Evolutionary conservation across 2,888 invertebrate species (phyloP).

Genomic region (Drosophila testacea): DNA sequence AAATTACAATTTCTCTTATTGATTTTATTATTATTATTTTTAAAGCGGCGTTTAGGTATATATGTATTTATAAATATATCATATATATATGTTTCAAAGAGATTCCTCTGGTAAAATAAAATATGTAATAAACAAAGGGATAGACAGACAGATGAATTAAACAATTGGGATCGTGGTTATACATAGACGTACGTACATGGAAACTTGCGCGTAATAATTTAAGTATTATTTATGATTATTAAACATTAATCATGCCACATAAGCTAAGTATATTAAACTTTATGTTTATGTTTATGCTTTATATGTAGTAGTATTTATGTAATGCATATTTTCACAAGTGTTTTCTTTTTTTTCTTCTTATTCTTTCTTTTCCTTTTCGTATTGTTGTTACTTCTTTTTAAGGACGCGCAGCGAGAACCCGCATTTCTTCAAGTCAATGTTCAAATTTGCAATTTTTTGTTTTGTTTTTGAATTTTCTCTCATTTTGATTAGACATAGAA

Average conservation of each 20-base stretch:
- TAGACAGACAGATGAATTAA: slow-evolving; percentile 33
- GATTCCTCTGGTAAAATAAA: slow-evolving; percentile 42
- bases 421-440: slow-evolving; percentile 33
- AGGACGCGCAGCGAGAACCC: slow-evolving; percentile 53
- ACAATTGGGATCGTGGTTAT: slow-evolving; percentile 26
- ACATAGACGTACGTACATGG: slow-evolving; percentile 33
- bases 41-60: slow-evolving; percentile 36
- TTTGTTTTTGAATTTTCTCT: slow-evolving; percentile 30
- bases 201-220: slow-evolving; percentile 55
- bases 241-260: slow-evolving; percentile 63
- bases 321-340: slow-evolving; percentile 81
- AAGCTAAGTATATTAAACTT: slow-evolving; percentile 56
- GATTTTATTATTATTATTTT: slow-evolving; percentile 14
- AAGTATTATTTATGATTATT: slow-evolving; percentile 59
- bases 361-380: slow-evolving; percentile 14
- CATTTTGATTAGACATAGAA: slow-evolving; percentile 63
- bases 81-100: slow-evolving; percentile 28
- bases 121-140: slow-evolving; percentile 27
- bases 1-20: slow-evolving; percentile 61
- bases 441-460: slow-evolving; percentile 16
- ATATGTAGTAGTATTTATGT: slow-evolving; percentile 54
- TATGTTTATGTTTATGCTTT: slow-evolving; percentile 32
- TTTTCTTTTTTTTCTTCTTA: slow-evolving; percentile 39
- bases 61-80: slow-evolving; percentile 13
- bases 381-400: slow-evolving; percentile 34